phyloP scores from a whole-genome alignment of 2,888 invertebrate species.

The Drosophila affinis region DNA sequence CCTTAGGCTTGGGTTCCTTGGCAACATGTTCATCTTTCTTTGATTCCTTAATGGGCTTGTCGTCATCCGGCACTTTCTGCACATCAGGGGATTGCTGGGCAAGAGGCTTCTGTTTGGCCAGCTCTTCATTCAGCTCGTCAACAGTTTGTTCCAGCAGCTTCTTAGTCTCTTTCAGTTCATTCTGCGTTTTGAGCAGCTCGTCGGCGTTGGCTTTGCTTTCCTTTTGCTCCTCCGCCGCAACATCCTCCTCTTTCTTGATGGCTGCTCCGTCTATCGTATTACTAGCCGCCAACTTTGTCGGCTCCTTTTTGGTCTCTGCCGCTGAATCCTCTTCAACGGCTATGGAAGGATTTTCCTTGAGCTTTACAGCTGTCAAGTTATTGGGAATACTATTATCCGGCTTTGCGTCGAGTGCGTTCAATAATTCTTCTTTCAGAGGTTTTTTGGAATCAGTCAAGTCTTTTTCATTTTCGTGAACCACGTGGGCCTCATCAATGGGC shows the following conservation, averaged over 20 bases:
- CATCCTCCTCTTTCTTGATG: conserved; percentile 84
- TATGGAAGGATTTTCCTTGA: conserved; percentile 4
- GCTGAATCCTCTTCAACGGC: conserved; percentile 2
- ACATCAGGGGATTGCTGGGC: conserved; percentile 67
- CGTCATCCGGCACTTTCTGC: conserved; percentile 85
- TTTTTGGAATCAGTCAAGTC: conserved; percentile 2
- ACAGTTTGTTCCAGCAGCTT: conserved; percentile 81
- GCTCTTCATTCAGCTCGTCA: conserved; percentile 84
- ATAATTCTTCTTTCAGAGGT: background rate
- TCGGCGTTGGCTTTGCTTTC: conserved; percentile 69
- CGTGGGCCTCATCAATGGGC: conserved; percentile 75
- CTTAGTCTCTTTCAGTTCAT: conserved; percentile 80
- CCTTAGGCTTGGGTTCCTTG: conserved; percentile 25
- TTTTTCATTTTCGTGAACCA: conserved; percentile 10
- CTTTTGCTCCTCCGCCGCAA: conserved; percentile 80
- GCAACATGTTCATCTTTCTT: conserved; percentile 24
- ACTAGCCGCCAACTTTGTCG: conserved; percentile 44
- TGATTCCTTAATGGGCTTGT: conserved; percentile 67
- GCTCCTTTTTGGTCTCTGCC: background rate
- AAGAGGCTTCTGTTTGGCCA: conserved; percentile 82
- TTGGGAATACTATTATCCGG: conserved; percentile 1
- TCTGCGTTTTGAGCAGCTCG: conserved; percentile 81
- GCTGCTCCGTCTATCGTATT: conserved; percentile 82
- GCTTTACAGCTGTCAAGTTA: conserved; percentile 6
- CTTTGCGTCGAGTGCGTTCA: conserved; percentile 14